phyloP scores from a whole-genome alignment of 2,888 invertebrate species.

The Magallana nippona region DNA sequence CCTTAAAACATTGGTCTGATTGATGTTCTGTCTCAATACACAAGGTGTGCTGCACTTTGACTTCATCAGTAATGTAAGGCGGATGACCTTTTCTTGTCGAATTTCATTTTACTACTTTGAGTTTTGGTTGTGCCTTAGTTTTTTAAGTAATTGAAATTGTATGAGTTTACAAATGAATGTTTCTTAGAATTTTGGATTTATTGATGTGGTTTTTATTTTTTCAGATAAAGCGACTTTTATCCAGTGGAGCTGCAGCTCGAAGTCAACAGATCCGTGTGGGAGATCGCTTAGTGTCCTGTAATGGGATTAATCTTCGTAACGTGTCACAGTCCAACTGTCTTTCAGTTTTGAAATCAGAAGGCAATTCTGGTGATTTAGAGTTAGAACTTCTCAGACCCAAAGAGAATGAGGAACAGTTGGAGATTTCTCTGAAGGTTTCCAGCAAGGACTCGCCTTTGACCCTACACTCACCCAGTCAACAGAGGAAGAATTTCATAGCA shows the following conservation, averaged over 20 bases:
- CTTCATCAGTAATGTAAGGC: conserved; percentile 6
- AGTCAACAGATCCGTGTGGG: conserved; percentile 90
- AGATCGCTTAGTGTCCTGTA: conserved; percentile 94
- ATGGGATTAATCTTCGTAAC: conserved; percentile 88
- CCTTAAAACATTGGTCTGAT: conserved; percentile 24
- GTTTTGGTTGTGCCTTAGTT: background rate
- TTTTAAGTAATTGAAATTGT: background rate
- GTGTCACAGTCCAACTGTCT: conserved; percentile 93
- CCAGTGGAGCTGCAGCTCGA: conserved; percentile 81
- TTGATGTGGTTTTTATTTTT: conserved; percentile 49
- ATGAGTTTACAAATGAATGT: background rate
- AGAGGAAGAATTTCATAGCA: conserved; percentile 33
- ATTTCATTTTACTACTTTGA: background rate
- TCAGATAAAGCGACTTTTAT: conserved; percentile 73
- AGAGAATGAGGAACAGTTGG: conserved; percentile 58
- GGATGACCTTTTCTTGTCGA: background rate
- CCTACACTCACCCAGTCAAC: conserved; percentile 37
- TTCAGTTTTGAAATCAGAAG: conserved; percentile 91
- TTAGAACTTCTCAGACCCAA: conserved; percentile 81
- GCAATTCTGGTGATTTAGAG: conserved; percentile 86
- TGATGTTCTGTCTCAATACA: background rate
- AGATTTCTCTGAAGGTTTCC: conserved; percentile 59
- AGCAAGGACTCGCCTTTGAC: conserved; percentile 46
- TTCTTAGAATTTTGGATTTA: background rate
- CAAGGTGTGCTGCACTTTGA: conserved; percentile 27